Evolutionary conservation across 2,797 vertebrate species (phyloP), one percentile per base, ranked within the genome.

Genomic region (Typhlichthys subterraneus): DNA sequence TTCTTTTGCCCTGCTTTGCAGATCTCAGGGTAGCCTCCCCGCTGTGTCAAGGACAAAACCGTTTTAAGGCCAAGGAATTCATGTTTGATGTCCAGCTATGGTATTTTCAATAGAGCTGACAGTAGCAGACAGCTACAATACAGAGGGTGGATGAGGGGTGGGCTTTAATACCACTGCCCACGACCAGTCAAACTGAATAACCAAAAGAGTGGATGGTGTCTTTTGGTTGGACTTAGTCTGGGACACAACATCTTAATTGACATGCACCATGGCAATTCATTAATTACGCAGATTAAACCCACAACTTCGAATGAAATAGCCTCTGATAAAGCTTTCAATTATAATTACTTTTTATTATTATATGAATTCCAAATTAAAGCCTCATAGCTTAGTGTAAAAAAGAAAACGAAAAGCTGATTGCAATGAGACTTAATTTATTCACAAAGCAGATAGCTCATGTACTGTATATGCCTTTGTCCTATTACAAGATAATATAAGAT

Each of bases 11-110:
- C 17, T 67, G 62, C 61, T 56, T 65, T 78, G 67, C 54, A 63
- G 76, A 13, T 31, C 67, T 76, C 74, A 79, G 80, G 82, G 75
- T 48, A 58, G 69, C 83, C 70, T 75, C 77, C 70, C 80, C 67
- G 54, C 77, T 80, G 70, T 69, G 81, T 71, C 70, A 87, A 87
- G 83, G 84, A 80, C 82, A 68, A 76, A 70, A 68, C 67, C 79
- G 81, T 76, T 80, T 77, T 76, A 54, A 83, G 79, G 84, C 75
- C 75, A 63, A 55, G 64, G 60, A 63, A 69, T 89, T 76, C 88
- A 89, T 88, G 86, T 89, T 88, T 91, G 68, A 89, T 87, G 86
- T 83, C 65, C 64, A 59, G 81, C 77, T 75, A 77, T 82, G 82
- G 83, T 42, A 42, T 42, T 7, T 72, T 86, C 82, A 82, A n/a